Evolutionary conservation across 1,140 invertebrate species (phyloP).

Genomic region (Trichoplusia ni): DNA sequence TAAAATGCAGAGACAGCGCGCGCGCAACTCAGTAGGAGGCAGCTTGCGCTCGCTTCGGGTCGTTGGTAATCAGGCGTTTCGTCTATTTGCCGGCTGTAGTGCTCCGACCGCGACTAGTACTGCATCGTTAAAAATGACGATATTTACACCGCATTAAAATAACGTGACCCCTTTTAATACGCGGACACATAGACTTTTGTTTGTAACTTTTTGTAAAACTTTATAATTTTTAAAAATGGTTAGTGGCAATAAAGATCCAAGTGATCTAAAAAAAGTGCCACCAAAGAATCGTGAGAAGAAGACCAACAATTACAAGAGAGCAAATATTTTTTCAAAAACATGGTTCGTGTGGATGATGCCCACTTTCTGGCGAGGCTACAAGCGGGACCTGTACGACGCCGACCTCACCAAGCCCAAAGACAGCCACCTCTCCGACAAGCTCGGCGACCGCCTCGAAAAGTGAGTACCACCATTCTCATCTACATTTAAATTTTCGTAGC

Average conservation of each 20-base stretch:
- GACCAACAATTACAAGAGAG: constrained; percentile 70
- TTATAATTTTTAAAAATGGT: constrained; percentile 63
- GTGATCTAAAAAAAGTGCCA: constrained; percentile 69
- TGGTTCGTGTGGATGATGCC: constrained; percentile 85
- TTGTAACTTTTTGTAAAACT: constrained; percentile 36
- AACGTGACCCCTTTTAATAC: constrained; percentile 33
- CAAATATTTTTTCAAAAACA: constrained; percentile 69
- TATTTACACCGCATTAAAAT: constrained; percentile 45
- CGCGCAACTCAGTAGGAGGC: constrained; percentile 64
- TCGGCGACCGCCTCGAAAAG: constrained; percentile 85
- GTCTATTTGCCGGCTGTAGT: constrained; percentile 49
- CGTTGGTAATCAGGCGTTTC: constrained; percentile 55
- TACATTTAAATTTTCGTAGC: neutral
- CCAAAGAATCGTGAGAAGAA: constrained; percentile 75
- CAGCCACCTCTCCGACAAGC: constrained; percentile 81
- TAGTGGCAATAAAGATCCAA: constrained; percentile 72
- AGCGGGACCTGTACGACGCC: constrained; percentile 85
- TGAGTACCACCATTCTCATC: constrained; percentile 61
- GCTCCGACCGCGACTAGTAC: constrained; percentile 43
- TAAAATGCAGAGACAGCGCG: constrained; percentile 50
- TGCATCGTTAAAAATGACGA: constrained; percentile 53
- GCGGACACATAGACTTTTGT: constrained; percentile 39
- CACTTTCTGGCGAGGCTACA: constrained; percentile 85
- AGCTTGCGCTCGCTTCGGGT: constrained; percentile 64
- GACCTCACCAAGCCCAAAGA: constrained; percentile 87